Conservation (phyloP, 2,888 invertebrate genomes). For the Dryadula phaetusa region DNA sequence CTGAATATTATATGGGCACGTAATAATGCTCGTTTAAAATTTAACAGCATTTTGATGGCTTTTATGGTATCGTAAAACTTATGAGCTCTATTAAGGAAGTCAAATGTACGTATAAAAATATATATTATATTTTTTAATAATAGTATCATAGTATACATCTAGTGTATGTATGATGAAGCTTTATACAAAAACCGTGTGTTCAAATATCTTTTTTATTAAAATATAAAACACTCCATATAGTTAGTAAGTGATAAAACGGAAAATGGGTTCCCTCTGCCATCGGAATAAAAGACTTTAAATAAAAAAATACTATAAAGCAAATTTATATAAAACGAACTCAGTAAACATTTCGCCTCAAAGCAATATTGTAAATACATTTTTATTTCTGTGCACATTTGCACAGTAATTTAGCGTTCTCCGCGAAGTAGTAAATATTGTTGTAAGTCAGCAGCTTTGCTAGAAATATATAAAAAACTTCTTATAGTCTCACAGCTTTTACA, state of each 20-base stretch:
- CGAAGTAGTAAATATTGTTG: conserved; percentile 20
- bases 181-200: too few relatives aligned
- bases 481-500: conserved; percentile 9
- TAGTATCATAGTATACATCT: too few relatives aligned
- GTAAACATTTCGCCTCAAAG: neutral
- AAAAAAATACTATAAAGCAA: neutral
- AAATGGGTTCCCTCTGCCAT: too few relatives aligned
- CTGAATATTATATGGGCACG: conserved; percentile 29
- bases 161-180: too few relatives aligned
- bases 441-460: conserved; percentile 14
- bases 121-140: neutral
- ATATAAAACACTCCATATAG: too few relatives aligned
- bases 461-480: conserved; percentile 23
- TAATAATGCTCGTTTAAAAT: conserved; percentile 25
- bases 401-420: conserved; percentile 4
- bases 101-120: neutral
- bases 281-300: too few relatives aligned
- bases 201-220: too few relatives aligned
- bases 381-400: conserved; percentile 10
- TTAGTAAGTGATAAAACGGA: too few relatives aligned
- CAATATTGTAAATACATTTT: conserved; percentile 6
- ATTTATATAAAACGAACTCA: neutral
- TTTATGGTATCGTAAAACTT: conserved; percentile 26
- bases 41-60: conserved; percentile 22
- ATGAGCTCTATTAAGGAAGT: neutral